Conservation (phyloP, 2,797 vertebrate species). For the Petrocephalus schoutedeni region DNA sequence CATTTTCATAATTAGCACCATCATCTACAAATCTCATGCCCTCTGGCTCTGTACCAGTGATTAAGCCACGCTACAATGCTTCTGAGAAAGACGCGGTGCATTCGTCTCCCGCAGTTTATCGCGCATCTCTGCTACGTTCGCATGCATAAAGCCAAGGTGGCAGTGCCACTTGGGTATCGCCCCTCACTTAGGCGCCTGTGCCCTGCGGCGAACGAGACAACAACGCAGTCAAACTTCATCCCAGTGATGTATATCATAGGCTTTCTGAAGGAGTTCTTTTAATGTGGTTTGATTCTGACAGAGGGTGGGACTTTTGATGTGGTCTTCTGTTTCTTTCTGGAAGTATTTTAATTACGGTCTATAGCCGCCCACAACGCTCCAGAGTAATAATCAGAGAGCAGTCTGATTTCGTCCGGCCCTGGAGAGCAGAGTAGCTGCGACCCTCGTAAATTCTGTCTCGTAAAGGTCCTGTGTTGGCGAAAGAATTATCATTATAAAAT, state of each 20-base stretch:
- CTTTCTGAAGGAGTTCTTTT: slow-evolving; percentile 68
- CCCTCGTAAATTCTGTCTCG: slow-evolving; percentile 12
- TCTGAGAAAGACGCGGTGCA: slow-evolving; percentile 56
- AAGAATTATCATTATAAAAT: slow-evolving; percentile 7
- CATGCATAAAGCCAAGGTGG: slow-evolving; percentile 35
- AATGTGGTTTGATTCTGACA: slow-evolving; percentile 77
- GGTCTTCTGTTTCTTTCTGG: slow-evolving; percentile 74
- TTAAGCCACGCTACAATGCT: slow-evolving; percentile 47
- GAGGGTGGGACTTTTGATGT: slow-evolving; percentile 79
- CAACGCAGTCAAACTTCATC: slow-evolving; percentile 58
- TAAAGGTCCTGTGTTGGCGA: neutral
- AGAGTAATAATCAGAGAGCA: slow-evolving; percentile 62
- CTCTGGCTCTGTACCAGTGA: slow-evolving; percentile 70
- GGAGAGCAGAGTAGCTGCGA: neutral
- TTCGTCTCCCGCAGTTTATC: slow-evolving; percentile 60
- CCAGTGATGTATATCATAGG: slow-evolving; percentile 58
- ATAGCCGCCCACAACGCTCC: slow-evolving; percentile 70
- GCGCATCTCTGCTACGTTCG: slow-evolving; percentile 22
- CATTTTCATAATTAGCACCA: slow-evolving; percentile 86
- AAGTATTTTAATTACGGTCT: slow-evolving; percentile 81
- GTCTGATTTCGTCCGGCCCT: slow-evolving; percentile 36
- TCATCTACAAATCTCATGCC: slow-evolving; percentile 69
- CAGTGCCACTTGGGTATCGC: slow-evolving; percentile 19
- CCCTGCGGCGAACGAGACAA: slow-evolving; percentile 49
- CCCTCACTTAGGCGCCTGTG: slow-evolving; percentile 17